These are phyloP conservation scores for Muschampia plurimacula DNA, from an alignment of 2,888 invertebrate genomes.

Conservation along the genomic window DNA sequence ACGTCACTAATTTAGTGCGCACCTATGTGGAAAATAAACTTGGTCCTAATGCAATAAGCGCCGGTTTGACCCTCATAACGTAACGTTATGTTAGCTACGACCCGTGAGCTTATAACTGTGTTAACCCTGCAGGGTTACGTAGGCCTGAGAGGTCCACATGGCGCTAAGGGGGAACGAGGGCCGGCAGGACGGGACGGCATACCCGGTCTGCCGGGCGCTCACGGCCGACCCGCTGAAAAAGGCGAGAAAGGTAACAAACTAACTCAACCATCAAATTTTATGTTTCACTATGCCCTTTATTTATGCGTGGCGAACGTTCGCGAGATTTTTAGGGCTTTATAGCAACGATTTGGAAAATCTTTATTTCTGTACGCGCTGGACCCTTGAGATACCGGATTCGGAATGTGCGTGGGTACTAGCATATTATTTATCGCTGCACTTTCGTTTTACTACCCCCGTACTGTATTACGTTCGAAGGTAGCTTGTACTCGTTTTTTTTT, in stretches of 20 bases:
- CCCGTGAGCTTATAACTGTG: slow-evolving; percentile 68
- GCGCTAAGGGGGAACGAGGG: slow-evolving; percentile 89
- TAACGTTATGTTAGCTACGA: slow-evolving; percentile 71
- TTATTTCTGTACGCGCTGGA: slow-evolving; percentile 61
- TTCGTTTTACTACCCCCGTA: slow-evolving; percentile 46
- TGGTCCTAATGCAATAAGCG: slow-evolving; percentile 73
- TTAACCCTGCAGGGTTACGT: slow-evolving; percentile 71
- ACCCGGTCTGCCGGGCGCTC: slow-evolving; percentile 85
- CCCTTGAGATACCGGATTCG: slow-evolving; percentile 62
- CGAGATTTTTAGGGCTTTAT: slow-evolving; percentile 77
- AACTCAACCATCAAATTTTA: slow-evolving; percentile 84
- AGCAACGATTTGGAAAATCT: slow-evolving; percentile 81
- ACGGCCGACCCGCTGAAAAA: slow-evolving; percentile 89
- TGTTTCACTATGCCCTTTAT: slow-evolving; percentile 80
- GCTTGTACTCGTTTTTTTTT: slow-evolving; percentile 57
- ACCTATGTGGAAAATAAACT: slow-evolving; percentile 69
- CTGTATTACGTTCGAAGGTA: slow-evolving; percentile 62
- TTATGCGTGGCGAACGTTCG: slow-evolving; percentile 75
- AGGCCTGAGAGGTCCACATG: slow-evolving; percentile 85
- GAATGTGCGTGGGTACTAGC: slow-evolving; percentile 54
- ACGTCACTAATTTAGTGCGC: slow-evolving; percentile 65
- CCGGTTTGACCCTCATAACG: slow-evolving; percentile 77
- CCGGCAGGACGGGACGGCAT: slow-evolving; percentile 89
- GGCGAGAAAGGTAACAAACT: slow-evolving; percentile 89
- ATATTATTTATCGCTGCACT: slow-evolving; percentile 73